These are phyloP conservation scores for Gymnosoma rotundatum DNA, from an alignment of 2,888 invertebrate genomes.

Conservation along the genomic window DNA sequence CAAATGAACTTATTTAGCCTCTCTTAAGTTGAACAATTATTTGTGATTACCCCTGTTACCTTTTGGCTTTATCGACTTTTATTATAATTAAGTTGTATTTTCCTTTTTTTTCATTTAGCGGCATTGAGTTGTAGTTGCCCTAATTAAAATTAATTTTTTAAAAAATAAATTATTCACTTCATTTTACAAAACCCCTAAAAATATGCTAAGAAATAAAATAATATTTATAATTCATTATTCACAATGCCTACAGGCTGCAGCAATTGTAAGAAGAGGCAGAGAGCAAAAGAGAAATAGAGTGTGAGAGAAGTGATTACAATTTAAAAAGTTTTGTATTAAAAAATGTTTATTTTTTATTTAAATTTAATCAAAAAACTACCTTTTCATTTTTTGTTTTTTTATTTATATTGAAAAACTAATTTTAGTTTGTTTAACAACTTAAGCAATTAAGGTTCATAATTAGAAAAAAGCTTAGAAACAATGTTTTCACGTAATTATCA, in stretches of 20 bases:
- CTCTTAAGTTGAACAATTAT: too few relatives aligned
- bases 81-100: background rate
- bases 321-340: too few relatives aligned
- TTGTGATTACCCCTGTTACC: too few relatives aligned
- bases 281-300: background rate
- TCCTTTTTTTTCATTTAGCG: background rate
- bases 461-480: too few relatives aligned
- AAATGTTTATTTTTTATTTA: too few relatives aligned
- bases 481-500: too few relatives aligned
- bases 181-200: constrained; percentile 2
- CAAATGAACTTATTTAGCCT: too few relatives aligned
- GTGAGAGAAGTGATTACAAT: too few relatives aligned
- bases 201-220: background rate
- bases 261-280: too few relatives aligned
- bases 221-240: background rate
- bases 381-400: background rate
- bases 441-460: background rate
- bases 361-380: too few relatives aligned
- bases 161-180: background rate
- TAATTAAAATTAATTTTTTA: background rate
- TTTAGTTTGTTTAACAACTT: background rate
- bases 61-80: too few relatives aligned
- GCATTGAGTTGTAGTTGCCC: background rate
- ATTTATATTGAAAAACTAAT: background rate
- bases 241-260: too few relatives aligned